Evolutionary conservation across 92 coral and sea anemone species (phyloP).

Genomic region (Plumapathes pennacea): DNA sequence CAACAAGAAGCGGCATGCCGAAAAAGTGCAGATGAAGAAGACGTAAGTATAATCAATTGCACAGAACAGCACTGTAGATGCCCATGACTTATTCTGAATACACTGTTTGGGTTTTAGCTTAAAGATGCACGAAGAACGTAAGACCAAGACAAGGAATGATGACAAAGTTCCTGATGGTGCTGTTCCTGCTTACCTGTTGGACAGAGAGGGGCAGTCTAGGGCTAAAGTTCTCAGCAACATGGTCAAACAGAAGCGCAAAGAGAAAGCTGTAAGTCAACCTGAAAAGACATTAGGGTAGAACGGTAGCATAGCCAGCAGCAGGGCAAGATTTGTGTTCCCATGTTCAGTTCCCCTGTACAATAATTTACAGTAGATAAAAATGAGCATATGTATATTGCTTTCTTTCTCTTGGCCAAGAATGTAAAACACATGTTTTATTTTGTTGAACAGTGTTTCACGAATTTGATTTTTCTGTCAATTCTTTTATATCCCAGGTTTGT

Average conservation of each 20-base stretch:
- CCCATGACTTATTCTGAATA: no score
- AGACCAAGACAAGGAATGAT: constrained; percentile 84
- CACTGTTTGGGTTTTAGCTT: constrained; percentile 29
- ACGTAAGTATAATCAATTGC: constrained; percentile 66
- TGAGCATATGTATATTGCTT: no score
- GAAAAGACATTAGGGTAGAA: no score
- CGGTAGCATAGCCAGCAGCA: no score
- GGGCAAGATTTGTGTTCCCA: no score
- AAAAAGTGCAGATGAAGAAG: constrained; percentile 99
- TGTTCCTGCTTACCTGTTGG: constrained; percentile 92
- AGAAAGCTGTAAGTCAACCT: constrained; percentile 98
- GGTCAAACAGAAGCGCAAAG: constrained; percentile 98
- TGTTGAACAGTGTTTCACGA: no score
- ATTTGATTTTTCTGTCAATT: no score
- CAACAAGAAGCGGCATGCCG: constrained; percentile 93
- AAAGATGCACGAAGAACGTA: constrained; percentile 89
- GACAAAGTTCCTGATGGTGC: constrained; percentile 98
- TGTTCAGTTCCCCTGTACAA: no score
- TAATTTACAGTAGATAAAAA: no score
- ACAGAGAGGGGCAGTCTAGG: constrained; percentile 97
- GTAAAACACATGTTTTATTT: no score
- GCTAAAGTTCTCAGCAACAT: constrained; percentile 97
- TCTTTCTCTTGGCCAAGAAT: no score
- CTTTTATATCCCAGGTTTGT: no score
- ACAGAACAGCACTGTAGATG: neutral